A percentile compares a stretch with the other conserved stretches of the same genome.
phyloP scores from a whole-genome alignment of 2,797 vertebrate genomes.

The Eleutherodactylus coqui region DNA sequence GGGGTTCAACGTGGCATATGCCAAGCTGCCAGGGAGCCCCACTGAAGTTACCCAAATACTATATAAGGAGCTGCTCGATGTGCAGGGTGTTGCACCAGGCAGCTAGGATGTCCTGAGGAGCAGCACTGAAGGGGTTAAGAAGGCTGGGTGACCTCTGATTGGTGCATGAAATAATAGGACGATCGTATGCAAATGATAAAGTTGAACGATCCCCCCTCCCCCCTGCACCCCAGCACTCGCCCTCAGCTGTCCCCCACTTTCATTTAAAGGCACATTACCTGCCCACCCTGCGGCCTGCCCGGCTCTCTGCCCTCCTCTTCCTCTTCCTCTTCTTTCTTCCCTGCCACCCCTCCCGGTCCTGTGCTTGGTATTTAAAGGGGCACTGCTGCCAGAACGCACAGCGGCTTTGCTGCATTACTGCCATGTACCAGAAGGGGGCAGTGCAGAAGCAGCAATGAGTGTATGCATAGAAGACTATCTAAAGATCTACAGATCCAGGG shows the following conservation, averaged over 20 bases:
- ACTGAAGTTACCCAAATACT: background rate
- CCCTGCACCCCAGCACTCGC: background rate
- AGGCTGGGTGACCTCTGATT: background rate
- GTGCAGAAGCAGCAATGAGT: no score
- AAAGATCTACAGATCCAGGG: no score
- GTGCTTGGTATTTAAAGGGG: slow-evolving; percentile 47
- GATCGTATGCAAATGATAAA: background rate
- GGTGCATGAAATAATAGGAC: background rate
- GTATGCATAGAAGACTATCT: no score
- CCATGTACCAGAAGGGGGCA: background rate
- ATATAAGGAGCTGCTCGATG: background rate
- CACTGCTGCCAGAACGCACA: background rate
- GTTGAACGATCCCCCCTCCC: background rate
- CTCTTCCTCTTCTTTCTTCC: slow-evolving; percentile 31
- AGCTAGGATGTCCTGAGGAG: no score
- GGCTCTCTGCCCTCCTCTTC: slow-evolving; percentile 38
- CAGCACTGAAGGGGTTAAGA: slow-evolving; percentile 19
- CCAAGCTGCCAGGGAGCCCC: background rate
- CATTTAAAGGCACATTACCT: slow-evolving; percentile 56
- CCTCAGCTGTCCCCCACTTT: slow-evolving; percentile 16
- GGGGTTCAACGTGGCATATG: background rate
- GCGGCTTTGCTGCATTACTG: background rate
- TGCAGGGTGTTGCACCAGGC: background rate
- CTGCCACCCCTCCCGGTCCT: slow-evolving; percentile 34
- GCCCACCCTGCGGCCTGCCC: slow-evolving; percentile 19